These are phyloP conservation scores for Nestor notabilis DNA, from an alignment of 2,113 vertebrate genomes.

Conservation along the genomic window DNA sequence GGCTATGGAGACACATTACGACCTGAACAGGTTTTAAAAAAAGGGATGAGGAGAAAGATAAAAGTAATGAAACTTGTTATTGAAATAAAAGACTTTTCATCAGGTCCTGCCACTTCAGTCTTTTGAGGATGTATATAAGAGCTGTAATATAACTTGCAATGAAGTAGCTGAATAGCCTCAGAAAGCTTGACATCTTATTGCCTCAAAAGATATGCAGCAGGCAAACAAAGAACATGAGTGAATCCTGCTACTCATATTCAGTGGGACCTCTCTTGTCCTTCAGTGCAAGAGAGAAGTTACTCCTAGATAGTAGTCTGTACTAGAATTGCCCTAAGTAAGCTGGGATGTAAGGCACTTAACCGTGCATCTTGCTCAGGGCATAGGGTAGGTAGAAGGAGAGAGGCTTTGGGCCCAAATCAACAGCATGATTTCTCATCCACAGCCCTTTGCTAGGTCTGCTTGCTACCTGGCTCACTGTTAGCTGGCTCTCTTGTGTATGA, in stretches of 20 bases:
- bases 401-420: background rate
- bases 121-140: background rate
- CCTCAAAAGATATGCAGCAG: background rate
- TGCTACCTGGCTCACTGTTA: background rate
- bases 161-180: background rate
- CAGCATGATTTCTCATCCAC: background rate
- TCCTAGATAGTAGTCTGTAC: background rate
- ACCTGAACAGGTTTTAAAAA: background rate
- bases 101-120: background rate
- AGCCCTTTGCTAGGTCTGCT: background rate
- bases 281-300: background rate
- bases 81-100: background rate
- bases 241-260: background rate
- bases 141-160: background rate
- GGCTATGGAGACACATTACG: background rate
- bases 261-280: background rate
- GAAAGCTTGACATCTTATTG: background rate
- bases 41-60: background rate
- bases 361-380: background rate
- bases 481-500: too few species aligned
- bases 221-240: background rate
- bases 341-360: background rate
- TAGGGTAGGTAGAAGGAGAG: background rate
- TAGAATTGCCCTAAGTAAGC: background rate
- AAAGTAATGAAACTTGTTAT: background rate